phyloP scores from a whole-genome alignment of 1,140 invertebrate genomes.

The Lordiphosa collinella region DNA sequence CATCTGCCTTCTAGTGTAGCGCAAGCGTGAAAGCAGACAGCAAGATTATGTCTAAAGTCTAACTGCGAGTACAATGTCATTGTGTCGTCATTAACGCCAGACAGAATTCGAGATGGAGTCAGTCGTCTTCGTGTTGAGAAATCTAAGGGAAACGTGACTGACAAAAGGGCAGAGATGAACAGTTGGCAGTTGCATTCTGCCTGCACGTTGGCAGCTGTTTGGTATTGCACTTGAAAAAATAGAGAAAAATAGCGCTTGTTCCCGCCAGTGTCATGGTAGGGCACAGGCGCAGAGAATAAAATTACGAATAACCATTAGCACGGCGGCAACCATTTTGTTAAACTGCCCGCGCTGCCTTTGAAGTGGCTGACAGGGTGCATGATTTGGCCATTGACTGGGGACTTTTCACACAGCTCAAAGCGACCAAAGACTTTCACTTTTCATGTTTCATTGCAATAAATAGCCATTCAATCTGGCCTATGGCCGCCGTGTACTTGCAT shows the following conservation, averaged over 20 bases:
- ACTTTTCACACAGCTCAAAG: slow-evolving; percentile 9
- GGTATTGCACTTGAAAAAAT: slow-evolving; percentile 7
- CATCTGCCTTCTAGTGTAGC: not conserved
- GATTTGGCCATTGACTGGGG: slow-evolving; percentile 4
- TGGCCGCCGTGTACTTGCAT: slow-evolving; percentile 5
- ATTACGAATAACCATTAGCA: slow-evolving; percentile 11
- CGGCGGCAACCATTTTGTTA: slow-evolving; percentile 1
- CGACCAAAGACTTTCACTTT: slow-evolving; percentile 4
- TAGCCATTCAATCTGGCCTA: slow-evolving; percentile 9
- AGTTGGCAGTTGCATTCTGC: slow-evolving; percentile 1
- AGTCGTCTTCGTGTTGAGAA: slow-evolving; percentile 8
- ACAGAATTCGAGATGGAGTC: slow-evolving; percentile 12
- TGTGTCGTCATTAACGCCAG: slow-evolving; percentile 13
- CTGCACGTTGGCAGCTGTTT: slow-evolving; percentile 11
- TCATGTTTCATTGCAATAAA: slow-evolving; percentile 8
- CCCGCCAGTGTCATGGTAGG: slow-evolving; percentile 4
- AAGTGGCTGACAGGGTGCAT: not conserved
- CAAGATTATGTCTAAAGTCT: slow-evolving; percentile 6
- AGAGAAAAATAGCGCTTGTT: not conserved
- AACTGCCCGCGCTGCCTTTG: slow-evolving; percentile 7
- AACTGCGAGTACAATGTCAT: slow-evolving; percentile 8
- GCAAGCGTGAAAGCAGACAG: slow-evolving; percentile 5
- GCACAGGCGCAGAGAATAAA: slow-evolving; percentile 6
- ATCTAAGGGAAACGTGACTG: slow-evolving; percentile 10
- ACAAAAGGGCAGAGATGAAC: slow-evolving; percentile 13